Evolutionary conservation across 2,888 invertebrate genomes (phyloP).

Genomic region (Hirtodrosophila trivittata): DNA sequence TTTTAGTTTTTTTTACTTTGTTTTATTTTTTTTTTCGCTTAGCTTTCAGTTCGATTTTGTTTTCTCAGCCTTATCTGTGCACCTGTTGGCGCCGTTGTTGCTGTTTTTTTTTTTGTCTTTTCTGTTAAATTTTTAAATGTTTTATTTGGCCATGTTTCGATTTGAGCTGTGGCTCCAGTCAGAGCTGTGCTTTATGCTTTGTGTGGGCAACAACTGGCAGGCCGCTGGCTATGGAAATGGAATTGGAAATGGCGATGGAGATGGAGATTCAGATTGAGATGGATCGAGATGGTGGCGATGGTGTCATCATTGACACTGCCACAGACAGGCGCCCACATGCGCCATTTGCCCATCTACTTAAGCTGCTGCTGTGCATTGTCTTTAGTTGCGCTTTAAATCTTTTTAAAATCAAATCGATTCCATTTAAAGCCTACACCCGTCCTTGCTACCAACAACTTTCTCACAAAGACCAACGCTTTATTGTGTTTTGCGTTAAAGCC

Average conservation of each 20-base stretch:
- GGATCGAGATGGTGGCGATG: conserved; percentile 30
- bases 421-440: conserved; percentile 56
- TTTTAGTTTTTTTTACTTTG: not conserved
- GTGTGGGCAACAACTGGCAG: conserved; percentile 33
- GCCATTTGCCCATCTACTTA: not conserved
- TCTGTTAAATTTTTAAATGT: conserved; percentile 13
- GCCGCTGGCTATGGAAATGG: conserved; percentile 19
- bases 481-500: too few relatives aligned
- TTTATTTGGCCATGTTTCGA: conserved; percentile 27
- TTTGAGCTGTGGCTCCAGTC: conserved; percentile 23
- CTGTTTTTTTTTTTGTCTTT: conserved; percentile 10
- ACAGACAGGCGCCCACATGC: conserved; percentile 33
- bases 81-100: conserved; percentile 27
- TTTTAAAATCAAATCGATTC: conserved; percentile 26
- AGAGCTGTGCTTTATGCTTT: conserved; percentile 7
- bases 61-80: conserved; percentile 40
- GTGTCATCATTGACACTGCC: conserved; percentile 73
- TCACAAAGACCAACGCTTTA: conserved; percentile 34
- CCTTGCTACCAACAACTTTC: conserved; percentile 52
- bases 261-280: not conserved
- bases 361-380: conserved; percentile 15
- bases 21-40: conserved; percentile 10
- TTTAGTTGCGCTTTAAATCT: conserved; percentile 9
- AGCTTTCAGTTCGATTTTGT: conserved; percentile 33
- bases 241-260: conserved; percentile 8